phyloP scores from a whole-genome alignment of 2,113 vertebrate species.

The Potamarius usumacintae region DNA sequence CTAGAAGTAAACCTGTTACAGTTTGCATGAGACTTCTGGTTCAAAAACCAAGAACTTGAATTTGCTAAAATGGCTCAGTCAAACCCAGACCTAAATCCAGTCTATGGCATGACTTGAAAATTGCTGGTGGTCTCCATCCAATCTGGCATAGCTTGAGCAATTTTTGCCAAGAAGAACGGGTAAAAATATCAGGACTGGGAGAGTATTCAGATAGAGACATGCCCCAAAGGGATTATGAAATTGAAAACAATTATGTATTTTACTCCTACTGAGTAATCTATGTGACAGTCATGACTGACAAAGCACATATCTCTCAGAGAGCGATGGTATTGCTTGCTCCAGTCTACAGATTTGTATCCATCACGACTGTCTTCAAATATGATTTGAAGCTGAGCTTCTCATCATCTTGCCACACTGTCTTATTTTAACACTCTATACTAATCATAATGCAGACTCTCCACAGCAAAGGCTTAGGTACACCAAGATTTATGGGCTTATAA shows the following conservation, averaged over 20 bases:
- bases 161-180: neutral
- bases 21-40: neutral
- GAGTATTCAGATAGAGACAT: neutral
- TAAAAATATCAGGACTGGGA: neutral
- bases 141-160: neutral
- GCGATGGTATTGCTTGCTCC: no score
- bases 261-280: neutral
- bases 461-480: neutral
- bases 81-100: neutral
- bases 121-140: neutral
- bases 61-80: neutral
- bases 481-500: conserved; percentile 43
- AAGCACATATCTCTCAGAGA: neutral
- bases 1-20: neutral
- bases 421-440: conserved; percentile 23
- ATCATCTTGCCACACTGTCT: conserved; percentile 20
- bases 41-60: neutral
- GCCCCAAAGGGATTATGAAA: neutral
- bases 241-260: neutral
- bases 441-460: conserved; percentile 17
- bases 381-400: conserved; percentile 10
- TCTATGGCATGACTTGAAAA: neutral
- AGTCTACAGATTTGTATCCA: conserved; percentile 4
- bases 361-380: conserved; percentile 13
- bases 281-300: neutral